A percentile compares a stretch with the other conserved stretches of the same genome.
Conservation (phyloP, 2,113 vertebrate species). For the Nesospiza acunhae region DNA sequence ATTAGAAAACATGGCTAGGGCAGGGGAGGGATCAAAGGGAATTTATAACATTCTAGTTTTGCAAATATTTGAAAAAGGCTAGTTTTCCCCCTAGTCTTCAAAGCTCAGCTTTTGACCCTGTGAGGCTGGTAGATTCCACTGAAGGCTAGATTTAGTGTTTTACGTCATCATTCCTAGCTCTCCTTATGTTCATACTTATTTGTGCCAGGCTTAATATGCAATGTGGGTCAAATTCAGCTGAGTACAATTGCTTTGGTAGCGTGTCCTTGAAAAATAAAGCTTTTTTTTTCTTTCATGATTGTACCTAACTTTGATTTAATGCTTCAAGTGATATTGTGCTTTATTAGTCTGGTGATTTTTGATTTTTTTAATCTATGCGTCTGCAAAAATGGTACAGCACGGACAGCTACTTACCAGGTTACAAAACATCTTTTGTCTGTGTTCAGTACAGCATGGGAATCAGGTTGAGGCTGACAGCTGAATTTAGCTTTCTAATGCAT, state of each 20-base stretch:
- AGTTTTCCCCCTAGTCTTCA: neutral
- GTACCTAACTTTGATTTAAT: neutral
- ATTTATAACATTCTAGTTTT: neutral
- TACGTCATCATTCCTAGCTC: neutral
- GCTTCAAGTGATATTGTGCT: neutral
- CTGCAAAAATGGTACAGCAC: neutral
- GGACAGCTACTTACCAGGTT: neutral
- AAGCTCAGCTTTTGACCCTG: neutral
- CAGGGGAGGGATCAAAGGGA: neutral
- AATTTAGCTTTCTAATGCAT: neutral
- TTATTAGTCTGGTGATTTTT: neutral
- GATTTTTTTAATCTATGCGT: neutral
- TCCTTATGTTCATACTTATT: slow-evolving; percentile 13
- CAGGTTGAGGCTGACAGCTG: neutral
- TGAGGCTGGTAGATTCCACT: neutral
- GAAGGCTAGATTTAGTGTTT: slow-evolving; percentile 4
- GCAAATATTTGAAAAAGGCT: neutral
- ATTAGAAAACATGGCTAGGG: neutral
- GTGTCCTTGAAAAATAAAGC: neutral
- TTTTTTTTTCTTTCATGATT: neutral
- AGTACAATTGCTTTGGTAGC: neutral
- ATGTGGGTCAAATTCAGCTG: neutral
- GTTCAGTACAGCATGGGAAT: neutral
- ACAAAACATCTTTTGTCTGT: neutral
- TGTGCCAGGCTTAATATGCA: slow-evolving; percentile 15